Percentiles rank a stretch among this genome's conserved stretches.
These are phyloP conservation scores for Pluvialis apricaria DNA, from an alignment of 2,113 vertebrate species.

Conservation along the genomic window DNA sequence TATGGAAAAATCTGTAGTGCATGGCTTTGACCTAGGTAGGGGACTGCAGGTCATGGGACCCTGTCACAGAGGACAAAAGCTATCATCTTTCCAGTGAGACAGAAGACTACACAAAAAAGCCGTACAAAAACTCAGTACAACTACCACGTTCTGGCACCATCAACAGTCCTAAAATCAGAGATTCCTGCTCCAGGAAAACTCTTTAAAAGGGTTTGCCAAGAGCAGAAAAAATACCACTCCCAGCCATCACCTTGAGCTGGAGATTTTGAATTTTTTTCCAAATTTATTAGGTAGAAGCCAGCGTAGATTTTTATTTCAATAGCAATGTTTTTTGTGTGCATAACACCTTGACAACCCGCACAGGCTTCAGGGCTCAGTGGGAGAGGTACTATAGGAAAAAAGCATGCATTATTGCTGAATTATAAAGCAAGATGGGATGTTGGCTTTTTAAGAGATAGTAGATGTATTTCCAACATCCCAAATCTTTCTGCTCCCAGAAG, in stretches of 20 bases:
- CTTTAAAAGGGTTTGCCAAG: background rate
- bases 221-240: background rate
- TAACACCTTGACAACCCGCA: background rate
- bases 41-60: background rate
- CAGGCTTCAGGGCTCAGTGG: background rate
- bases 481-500: background rate
- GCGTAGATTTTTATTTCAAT: background rate
- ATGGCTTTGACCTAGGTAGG: background rate
- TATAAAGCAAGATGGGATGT: background rate
- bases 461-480: background rate
- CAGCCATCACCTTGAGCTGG: background rate
- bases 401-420: background rate
- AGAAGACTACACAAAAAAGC: background rate
- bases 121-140: background rate
- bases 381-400: background rate
- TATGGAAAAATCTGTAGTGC: background rate
- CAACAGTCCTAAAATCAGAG: background rate
- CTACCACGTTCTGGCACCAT: background rate
- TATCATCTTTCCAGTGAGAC: background rate
- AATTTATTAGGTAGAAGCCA: background rate
- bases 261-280: background rate
- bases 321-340: accelerated
- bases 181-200: background rate
- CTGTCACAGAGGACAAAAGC: background rate
- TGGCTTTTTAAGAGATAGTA: background rate